Percentiles rank a stretch among this genome's conserved stretches.
Evolutionary conservation across 2,888 invertebrate genomes (phyloP).

Genomic region (Camponotus fellah): DNA sequence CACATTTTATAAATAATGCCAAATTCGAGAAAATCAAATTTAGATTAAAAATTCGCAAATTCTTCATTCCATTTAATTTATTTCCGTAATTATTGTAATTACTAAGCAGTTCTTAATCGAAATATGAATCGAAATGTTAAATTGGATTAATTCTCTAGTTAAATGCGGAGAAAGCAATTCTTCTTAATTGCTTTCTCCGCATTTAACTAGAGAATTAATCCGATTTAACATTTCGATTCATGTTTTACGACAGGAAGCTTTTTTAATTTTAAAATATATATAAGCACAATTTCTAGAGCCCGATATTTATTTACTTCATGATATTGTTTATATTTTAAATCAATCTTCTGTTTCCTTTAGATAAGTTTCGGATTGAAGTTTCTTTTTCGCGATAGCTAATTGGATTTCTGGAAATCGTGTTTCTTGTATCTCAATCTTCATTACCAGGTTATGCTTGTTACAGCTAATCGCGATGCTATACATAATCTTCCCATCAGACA

Average conservation of each 20-base stretch:
- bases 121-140: conserved; percentile 3
- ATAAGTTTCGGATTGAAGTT: neutral
- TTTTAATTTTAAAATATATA: neutral
- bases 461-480: neutral
- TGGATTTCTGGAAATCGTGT: neutral
- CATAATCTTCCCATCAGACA: conserved; percentile 5
- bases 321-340: neutral
- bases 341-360: neutral
- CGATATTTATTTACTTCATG: conserved; percentile 2
- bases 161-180: neutral
- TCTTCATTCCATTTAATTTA: neutral
- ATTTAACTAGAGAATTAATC: neutral
- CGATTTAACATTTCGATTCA: neutral
- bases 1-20: conserved; percentile 2
- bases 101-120: conserved; percentile 17
- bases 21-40: neutral
- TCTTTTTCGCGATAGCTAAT: neutral
- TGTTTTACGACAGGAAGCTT: neutral
- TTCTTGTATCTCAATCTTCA: neutral
- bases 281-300: neutral
- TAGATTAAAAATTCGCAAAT: conserved; percentile 25
- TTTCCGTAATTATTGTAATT: neutral
- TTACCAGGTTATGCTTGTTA: neutral
- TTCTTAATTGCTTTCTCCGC: neutral
- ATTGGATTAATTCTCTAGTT: conserved; percentile 9